A percentile compares a stretch with the other conserved stretches of the same genome.
phyloP scores from a whole-genome alignment of 2,113 vertebrate genomes.

The Puma concolor region DNA sequence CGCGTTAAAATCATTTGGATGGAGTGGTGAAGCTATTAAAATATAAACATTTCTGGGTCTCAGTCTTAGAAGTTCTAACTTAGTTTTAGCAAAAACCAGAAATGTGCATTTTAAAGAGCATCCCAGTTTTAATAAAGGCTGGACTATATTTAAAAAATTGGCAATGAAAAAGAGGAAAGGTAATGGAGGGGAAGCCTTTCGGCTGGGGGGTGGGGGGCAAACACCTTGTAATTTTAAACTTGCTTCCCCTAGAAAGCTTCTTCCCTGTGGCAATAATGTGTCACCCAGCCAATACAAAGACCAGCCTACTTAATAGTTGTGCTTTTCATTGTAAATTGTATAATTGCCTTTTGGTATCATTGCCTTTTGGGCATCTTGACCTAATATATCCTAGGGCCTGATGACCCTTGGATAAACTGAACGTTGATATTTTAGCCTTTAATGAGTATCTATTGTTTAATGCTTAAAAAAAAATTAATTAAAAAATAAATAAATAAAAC shows the following conservation, averaged over 20 bases:
- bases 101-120: neutral
- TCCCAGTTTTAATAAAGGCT: neutral
- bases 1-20: neutral
- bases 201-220: neutral
- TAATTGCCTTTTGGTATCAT: slow-evolving; percentile 43
- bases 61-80: neutral
- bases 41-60: neutral
- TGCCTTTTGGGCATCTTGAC: neutral
- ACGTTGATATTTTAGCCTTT: neutral
- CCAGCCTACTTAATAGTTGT: neutral
- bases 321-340: slow-evolving; percentile 33
- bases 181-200: neutral
- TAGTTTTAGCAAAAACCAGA: neutral
- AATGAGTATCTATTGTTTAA: slow-evolving; percentile 26
- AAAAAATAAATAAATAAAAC: too few species aligned
- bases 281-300: neutral
- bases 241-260: neutral
- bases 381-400: neutral
- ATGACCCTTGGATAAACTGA: neutral
- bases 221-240: neutral
- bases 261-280: neutral
- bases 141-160: neutral
- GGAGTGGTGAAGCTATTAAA: neutral
- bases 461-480: neutral
- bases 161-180: neutral